Base-by-base conservation (phyloP, 2,113 vertebrate species). In the Takifugu bimaculatus region DNA sequence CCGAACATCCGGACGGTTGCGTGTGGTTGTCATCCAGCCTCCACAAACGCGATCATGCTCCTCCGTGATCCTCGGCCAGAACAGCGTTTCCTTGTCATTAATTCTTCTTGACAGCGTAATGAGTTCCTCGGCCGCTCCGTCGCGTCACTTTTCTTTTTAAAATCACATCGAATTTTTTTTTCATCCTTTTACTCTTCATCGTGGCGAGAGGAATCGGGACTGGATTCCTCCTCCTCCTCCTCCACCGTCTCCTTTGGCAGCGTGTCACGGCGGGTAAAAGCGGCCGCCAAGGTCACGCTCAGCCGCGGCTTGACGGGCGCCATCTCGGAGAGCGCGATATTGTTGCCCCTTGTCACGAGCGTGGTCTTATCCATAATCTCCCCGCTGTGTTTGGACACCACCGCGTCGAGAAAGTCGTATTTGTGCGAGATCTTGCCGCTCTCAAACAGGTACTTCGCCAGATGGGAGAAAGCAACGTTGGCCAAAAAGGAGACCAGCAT, bases 281-380 rank as follows among this genome's bases (percentile, higher is more conserved):
- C 93, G 4, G 93, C 91, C 25, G 92, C 94, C 83, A 95, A 85
- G 68, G 92, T 93, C 71, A 96, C 84, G 61, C 94, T 97, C 63
- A 96, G 92, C 2, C 94, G 91, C 2, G 95, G 94, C 49, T 94
- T 96, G 71, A 96, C 94, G 0, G 94, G 92, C 14, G 91, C 93
- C 70, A 98, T 91, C 90, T 98, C 97, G 0, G 95, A 93, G 76
- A 99, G 80, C 62, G 92, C 93, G 55, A 99, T 97, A 84, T 95
- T 94, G 86, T 98, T 97, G 77, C 91, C 92, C 82, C 91, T 94
- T 85, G 91, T 93, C 70, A 99, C 96, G 68, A 99, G 92, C 26
- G 94, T 93, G 0, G 96, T 94, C 89, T 95, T 99, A 88, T 99
- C 96, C 95, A 99, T 98, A 65, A 96, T 95, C 87, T 99, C 96